phyloP scores from a whole-genome alignment of 2,797 vertebrate genomes.

The Pygocentrus nattereri region DNA sequence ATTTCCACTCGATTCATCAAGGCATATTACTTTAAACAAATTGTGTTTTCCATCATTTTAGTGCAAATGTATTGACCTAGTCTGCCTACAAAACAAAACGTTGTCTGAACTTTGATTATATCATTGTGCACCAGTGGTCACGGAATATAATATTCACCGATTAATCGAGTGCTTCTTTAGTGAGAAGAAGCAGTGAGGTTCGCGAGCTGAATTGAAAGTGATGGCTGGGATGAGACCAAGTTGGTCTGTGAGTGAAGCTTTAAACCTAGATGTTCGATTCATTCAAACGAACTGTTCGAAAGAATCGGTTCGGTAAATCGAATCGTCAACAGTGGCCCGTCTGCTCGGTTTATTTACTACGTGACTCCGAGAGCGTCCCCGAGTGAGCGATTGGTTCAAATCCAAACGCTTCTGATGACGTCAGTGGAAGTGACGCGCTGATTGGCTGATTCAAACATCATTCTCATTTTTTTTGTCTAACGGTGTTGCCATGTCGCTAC shows the following conservation, averaged over 20 bases:
- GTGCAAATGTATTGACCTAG: no score
- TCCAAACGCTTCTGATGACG: constrained; percentile 65
- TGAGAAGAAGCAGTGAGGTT: no score
- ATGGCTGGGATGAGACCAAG: not conserved
- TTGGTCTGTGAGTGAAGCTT: not conserved
- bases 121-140: no score
- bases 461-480: constrained; percentile 40
- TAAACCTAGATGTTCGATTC: not conserved
- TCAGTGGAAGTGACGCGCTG: constrained; percentile 16
- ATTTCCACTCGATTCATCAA: no score
- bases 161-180: no score
- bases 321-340: constrained; percentile 43
- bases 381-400: constrained; percentile 74
- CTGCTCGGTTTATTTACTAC: constrained; percentile 85
- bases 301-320: not conserved
- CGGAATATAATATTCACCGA: no score
- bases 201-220: no score
- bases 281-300: not conserved
- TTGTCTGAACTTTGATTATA: no score
- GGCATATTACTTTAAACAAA: no score
- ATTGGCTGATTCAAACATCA: constrained; percentile 62
- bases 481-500: not conserved
- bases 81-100: no score
- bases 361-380: constrained; percentile 62
- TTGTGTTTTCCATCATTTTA: not conserved